Percentiles rank a stretch among this genome's conserved stretches.
These are phyloP conservation scores for Cryptus viduatorius DNA, from an alignment of 2,888 invertebrate genomes.

Conservation along the genomic window DNA sequence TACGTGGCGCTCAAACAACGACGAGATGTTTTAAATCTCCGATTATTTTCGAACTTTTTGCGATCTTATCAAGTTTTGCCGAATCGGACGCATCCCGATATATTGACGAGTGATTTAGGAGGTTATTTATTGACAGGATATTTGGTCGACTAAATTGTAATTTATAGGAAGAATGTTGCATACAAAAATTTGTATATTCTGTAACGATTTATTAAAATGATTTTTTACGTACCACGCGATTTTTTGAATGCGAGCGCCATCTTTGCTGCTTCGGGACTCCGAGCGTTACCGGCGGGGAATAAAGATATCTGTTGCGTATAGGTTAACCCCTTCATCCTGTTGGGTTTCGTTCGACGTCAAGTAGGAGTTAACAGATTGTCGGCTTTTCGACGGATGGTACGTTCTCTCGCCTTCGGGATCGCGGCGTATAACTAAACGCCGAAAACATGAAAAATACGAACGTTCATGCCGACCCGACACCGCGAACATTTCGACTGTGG, in stretches of 20 bases:
- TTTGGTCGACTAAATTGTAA: constrained; percentile 74
- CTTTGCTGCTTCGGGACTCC: not conserved
- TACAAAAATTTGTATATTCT: constrained; percentile 27
- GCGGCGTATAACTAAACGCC: not conserved
- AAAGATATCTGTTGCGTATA: not conserved
- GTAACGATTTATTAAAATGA: constrained; percentile 47
- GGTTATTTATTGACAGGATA: constrained; percentile 95
- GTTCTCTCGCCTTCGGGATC: not conserved
- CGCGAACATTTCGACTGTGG: no score
- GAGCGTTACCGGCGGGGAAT: not conserved
- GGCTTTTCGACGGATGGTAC: not conserved
- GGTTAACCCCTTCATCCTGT: no score
- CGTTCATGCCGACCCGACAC: no score
- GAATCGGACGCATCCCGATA: constrained; percentile 97
- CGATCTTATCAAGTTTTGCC: constrained; percentile 96
- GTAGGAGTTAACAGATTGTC: not conserved
- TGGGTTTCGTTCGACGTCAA: no score
- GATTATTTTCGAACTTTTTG: constrained; percentile 94
- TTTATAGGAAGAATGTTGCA: constrained; percentile 39
- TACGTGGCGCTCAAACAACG: constrained; percentile 92
- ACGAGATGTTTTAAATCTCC: constrained; percentile 90
- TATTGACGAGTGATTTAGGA: constrained; percentile 94
- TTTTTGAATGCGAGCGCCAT: not conserved
- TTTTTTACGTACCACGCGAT: constrained; percentile 27
- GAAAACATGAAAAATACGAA: no score